A percentile compares a stretch with the other conserved stretches of the same genome.
phyloP scores from a whole-genome alignment of 2,113 vertebrate species.

The Sylvietta virens region DNA sequence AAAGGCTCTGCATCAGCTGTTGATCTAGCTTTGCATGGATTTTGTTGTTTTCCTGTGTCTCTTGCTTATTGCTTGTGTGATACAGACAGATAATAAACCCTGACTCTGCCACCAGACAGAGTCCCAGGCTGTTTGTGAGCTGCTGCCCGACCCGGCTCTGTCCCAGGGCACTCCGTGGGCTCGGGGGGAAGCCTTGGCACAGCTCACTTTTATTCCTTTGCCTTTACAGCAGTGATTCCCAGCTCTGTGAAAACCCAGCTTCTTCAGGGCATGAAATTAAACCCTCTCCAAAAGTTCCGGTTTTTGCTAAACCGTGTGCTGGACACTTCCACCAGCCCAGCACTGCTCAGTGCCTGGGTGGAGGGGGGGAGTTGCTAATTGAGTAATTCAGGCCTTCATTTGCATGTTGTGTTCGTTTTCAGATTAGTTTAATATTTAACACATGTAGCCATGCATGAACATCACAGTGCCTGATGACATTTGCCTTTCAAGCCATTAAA shows the following conservation, averaged over 20 bases:
- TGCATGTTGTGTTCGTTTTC: not conserved
- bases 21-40: too few species aligned
- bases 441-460: constrained; percentile 16
- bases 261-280: not conserved
- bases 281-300: not conserved
- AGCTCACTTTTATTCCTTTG: not conserved
- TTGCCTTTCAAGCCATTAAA: constrained; percentile 46
- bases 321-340: not conserved
- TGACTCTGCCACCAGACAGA: too few species aligned
- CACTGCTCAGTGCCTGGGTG: not conserved
- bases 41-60: too few species aligned
- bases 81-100: too few species aligned
- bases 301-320: fast-evolving
- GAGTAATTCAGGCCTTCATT: constrained; percentile 25
- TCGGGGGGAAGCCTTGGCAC: not conserved
- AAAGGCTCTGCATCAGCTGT: too few species aligned
- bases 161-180: fast-evolving
- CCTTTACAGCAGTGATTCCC: not conserved
- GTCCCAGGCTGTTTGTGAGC: too few species aligned
- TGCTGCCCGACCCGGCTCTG: too few species aligned
- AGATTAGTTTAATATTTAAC: constrained; percentile 48
- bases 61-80: too few species aligned
- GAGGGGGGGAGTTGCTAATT: not conserved
- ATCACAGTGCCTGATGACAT: constrained; percentile 27
- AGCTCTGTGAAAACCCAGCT: not conserved